phyloP scores from a whole-genome alignment of 2,888 invertebrate genomes.

The Erynnis tages region DNA sequence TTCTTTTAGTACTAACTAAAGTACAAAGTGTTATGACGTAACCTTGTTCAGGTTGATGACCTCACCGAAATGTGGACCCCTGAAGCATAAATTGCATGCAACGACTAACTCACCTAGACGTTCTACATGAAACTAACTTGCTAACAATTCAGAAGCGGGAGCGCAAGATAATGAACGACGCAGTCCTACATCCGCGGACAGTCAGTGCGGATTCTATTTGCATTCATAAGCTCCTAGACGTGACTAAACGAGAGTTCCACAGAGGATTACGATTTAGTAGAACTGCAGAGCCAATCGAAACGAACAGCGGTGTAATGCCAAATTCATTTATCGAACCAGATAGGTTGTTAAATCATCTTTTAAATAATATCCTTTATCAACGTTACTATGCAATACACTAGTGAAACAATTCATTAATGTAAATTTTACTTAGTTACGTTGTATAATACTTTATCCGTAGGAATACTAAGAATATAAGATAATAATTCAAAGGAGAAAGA shows the following conservation, averaged over 20 bases:
- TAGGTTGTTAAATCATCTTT: neutral
- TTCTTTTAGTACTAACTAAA: no score
- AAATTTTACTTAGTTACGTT: no score
- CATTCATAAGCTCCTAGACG: constrained; percentile 18
- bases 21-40: no score
- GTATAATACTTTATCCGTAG: no score
- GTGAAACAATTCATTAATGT: no score
- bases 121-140: neutral
- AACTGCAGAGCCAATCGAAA: constrained; percentile 4
- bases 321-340: neutral
- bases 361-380: no score
- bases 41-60: neutral
- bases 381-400: no score
- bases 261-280: constrained; percentile 15
- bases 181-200: constrained; percentile 4
- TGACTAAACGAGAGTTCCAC: constrained; percentile 11
- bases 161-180: constrained; percentile 9
- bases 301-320: neutral
- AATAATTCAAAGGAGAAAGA: no score
- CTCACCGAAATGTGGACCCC: no score
- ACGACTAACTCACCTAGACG: constrained; percentile 6
- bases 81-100: neutral
- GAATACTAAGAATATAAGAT: no score
- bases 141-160: no score
- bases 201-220: constrained; percentile 20